Evolutionary conservation across 2,888 invertebrate genomes (phyloP).

Genomic region (Corbicula japonica): DNA sequence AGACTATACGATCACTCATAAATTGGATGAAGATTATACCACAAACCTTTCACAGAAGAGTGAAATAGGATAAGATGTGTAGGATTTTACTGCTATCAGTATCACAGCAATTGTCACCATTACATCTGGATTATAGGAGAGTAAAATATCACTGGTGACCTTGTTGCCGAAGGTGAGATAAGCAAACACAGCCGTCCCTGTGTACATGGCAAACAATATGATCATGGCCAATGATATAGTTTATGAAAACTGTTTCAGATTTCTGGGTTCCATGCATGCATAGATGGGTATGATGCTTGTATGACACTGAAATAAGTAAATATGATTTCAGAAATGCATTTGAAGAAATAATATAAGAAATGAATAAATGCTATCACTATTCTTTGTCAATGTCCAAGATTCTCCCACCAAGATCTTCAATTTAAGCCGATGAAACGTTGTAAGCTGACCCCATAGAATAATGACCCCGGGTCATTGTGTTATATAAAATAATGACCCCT

Average conservation of each 20-base stretch:
- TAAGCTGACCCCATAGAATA: too few species aligned
- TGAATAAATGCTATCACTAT: too few species aligned
- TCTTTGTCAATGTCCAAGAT: too few species aligned
- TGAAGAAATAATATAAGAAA: too few species aligned
- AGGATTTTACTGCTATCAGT: slow-evolving; percentile 87
- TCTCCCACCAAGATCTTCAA: too few species aligned
- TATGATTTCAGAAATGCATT: too few species aligned
- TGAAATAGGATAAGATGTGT: slow-evolving; percentile 89
- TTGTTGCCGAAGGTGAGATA: slow-evolving; percentile 89
- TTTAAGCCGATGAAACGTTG: too few species aligned
- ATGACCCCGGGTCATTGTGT: too few species aligned
- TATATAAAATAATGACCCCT: too few species aligned
- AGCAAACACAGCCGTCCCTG: slow-evolving; percentile 87
- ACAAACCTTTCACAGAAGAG: slow-evolving; percentile 89
- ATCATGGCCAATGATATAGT: slow-evolving; percentile 88
- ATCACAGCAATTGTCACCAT: slow-evolving; percentile 84
- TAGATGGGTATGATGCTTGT: slow-evolving; percentile 90
- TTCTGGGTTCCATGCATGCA: slow-evolving; percentile 88
- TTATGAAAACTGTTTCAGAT: slow-evolving; percentile 87
- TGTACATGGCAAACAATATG: slow-evolving; percentile 87
- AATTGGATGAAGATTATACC: too few species aligned
- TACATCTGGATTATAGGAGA: slow-evolving; percentile 84
- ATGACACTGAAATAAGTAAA: slow-evolving; percentile 89
- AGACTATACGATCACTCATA: too few species aligned
- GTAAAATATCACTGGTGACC: slow-evolving; percentile 88